These are phyloP conservation scores for Scomber japonicus DNA, from an alignment of 2,113 vertebrate genomes.

Conservation along the genomic window DNA sequence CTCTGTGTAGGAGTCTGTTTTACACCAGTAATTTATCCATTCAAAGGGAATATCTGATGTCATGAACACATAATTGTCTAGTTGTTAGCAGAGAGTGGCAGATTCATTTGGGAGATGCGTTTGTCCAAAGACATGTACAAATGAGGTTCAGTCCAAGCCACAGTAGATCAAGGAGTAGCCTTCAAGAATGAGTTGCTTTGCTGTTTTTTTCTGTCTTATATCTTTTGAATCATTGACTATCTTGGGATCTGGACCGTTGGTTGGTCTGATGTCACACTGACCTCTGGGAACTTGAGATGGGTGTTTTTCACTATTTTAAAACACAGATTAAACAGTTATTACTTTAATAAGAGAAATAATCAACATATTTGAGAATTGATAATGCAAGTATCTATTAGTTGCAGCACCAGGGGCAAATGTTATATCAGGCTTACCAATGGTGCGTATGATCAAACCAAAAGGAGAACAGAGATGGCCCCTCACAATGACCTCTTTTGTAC, in stretches of 20 bases:
- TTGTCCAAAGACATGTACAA: no score
- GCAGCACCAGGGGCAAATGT: neutral
- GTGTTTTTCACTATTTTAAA: neutral
- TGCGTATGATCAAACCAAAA: neutral
- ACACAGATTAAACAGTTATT: neutral
- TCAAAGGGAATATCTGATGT: no score
- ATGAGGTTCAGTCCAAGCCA: no score
- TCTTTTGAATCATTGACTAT: neutral
- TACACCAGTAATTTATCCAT: no score
- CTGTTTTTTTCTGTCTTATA: neutral
- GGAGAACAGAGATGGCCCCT: neutral
- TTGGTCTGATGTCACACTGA: neutral
- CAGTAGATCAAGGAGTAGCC: no score
- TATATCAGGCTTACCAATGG: neutral
- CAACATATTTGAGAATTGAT: no score
- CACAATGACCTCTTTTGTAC: slow-evolving; percentile 15
- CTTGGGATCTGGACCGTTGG: neutral
- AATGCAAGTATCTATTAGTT: neutral
- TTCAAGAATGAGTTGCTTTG: neutral
- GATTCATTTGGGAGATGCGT: no score
- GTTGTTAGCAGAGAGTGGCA: no score
- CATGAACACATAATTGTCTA: no score
- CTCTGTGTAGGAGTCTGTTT: no score
- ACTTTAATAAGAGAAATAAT: no score
- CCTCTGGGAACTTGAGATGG: neutral